phyloP scores from a whole-genome alignment of 2,113 vertebrate genomes.

The Centropristis striata region DNA sequence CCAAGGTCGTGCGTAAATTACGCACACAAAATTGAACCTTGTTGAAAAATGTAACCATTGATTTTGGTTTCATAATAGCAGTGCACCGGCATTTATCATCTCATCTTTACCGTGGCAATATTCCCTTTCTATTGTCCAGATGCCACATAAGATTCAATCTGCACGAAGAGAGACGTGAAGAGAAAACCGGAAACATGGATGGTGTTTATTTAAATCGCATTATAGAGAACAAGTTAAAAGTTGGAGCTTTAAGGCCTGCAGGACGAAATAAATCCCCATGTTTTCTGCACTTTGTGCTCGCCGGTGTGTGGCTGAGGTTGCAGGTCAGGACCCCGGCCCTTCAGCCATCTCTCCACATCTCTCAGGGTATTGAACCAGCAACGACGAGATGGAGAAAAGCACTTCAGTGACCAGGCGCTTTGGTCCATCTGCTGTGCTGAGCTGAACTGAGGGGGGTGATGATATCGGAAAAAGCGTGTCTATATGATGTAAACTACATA shows the following conservation, averaged over 20 bases:
- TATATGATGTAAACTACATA: conserved; percentile 37
- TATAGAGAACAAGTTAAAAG: background rate
- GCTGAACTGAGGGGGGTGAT: conserved; percentile 41
- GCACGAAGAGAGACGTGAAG: background rate
- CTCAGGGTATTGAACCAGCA: conserved; percentile 80
- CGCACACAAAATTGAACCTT: background rate
- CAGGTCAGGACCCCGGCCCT: conserved; percentile 83
- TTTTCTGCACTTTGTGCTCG: conserved; percentile 61
- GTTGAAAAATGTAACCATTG: no score
- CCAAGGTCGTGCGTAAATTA: conserved; percentile 61
- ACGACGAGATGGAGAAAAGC: conserved; percentile 75
- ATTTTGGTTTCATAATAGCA: background rate
- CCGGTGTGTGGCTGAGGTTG: conserved; percentile 70
- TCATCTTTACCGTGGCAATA: background rate
- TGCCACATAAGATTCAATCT: background rate
- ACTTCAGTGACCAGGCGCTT: conserved; percentile 74
- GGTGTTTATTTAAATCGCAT: background rate
- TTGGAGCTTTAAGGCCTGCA: background rate
- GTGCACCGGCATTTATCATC: background rate
- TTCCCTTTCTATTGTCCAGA: background rate
- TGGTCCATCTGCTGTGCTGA: conserved; percentile 70
- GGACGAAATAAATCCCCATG: conserved; percentile 21
- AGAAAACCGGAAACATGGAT: background rate
- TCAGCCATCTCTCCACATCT: conserved; percentile 80
- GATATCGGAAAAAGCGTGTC: conserved; percentile 46